Evolutionary conservation across 1,140 invertebrate genomes (phyloP), one percentile per base, ranked within the genome.

Genomic region (Mycetomoellerius zeteki): DNA sequence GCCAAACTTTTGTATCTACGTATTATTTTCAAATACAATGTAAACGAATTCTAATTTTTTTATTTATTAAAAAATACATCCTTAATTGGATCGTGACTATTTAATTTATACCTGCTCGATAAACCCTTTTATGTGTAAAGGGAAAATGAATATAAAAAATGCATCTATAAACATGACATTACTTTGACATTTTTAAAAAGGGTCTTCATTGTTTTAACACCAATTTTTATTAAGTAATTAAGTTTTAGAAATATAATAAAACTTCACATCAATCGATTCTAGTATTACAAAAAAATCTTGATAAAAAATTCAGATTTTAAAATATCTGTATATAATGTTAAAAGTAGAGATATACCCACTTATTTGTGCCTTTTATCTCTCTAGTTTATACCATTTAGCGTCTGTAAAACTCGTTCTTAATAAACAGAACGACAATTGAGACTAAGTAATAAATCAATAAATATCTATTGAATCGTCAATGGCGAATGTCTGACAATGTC

Each of bases 401-500:
- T 43, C 37, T 62, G 0, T 6, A 24, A 75, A 30, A 19, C n/a
- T 62, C 33, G 0, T 77, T 27, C n/a, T 30, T 37, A 76, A 62
- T 27, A 75, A 16, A 24, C 14, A 12, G 16, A 7, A 12, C 30
- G 37, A 8, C 2, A 47, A 30, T 67, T 43, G 21, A 33, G 27
- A 24, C 14, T 5, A 19, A 52, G 10, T 27, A 47, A 82, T 72
- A 58, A 60, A 82, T 43, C 33, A 58, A 60, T 30, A 30, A 73
- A 73, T 3, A 21, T 3, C 14, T 24, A 58, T 69, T 47, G 24
- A 30, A 19, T 10, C 33, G 24, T 10, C 8, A 3, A 82, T 16
- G 52, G 24, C 7, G 19, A 47, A 6, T 43, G 30, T 73, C 6
- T 27, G 33, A 73, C n/a, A 47, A 30, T 21, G 47, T 8, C 24